Base-by-base conservation (phyloP, 1,140 invertebrate species). In the Harpegnathos saltator region DNA sequence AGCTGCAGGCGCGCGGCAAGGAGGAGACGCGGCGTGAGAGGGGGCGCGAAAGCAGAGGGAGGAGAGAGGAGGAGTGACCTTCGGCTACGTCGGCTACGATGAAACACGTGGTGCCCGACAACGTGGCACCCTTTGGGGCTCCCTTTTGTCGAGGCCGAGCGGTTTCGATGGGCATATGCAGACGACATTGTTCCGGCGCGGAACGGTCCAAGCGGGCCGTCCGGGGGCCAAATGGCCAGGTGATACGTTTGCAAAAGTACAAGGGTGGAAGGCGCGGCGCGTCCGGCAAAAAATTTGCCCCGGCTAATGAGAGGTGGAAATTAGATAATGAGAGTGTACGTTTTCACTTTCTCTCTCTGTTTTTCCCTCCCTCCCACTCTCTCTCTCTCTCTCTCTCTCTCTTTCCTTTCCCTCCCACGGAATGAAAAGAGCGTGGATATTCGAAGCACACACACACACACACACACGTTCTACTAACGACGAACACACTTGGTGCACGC, bases 251-350 rank as follows among this genome's bases (percentile, higher is more conserved):
- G 73, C 59, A 54, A 54, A 65, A 65, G 48, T 75, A 58, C 73
- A 75, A 75, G 50, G 59, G 12, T 9, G 44, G 33, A 65, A 44
- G 59, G 26, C 26, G 26, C 61, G 26, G 44, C 73, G n/a, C 5
- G 1, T 65, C n/a, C n/a, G n/a, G 52, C 73, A 77, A 77, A 77
- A 66, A 77, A 66, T 48, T 50, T 29, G 48, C 15, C 44, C 74
- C 26, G 74, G 29, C 61, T 77, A 66, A 77, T 77, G 74, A 77
- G 74, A 77, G 19, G 44, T 33, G 50, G 74, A 77, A 77, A 77
- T 77, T 77, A 77, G 74, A 66, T 77, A 77, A 77, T 77, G 74
- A 77, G 62, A 77, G 66, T 15, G 74, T 77, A 77, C 74, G 44
- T 65, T 65, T 77, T 65, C 7, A 1, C 33, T 33, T 65, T n/a